phyloP scores from a whole-genome alignment of 1,140 invertebrate genomes.

The Drosophila prosaltans region DNA sequence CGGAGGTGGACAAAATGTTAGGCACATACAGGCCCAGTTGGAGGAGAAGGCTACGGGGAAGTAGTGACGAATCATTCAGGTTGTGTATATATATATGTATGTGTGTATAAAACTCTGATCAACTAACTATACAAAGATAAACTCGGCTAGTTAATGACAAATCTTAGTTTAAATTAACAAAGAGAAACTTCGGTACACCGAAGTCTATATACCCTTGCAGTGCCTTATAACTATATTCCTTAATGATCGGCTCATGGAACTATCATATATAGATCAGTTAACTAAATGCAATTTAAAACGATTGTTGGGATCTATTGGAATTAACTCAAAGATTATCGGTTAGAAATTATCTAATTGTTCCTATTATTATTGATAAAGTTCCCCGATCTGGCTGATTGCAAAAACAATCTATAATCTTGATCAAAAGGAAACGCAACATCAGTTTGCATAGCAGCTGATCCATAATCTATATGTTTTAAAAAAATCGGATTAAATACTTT shows the following conservation, averaged over 20 bases:
- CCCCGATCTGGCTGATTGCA: too few relatives aligned
- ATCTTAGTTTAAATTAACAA: slow-evolving; percentile 57
- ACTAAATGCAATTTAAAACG: too few relatives aligned
- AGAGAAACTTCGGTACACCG: neutral
- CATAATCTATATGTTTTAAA: neutral
- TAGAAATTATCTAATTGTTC: too few relatives aligned
- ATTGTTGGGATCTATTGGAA: too few relatives aligned
- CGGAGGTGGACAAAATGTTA: slow-evolving; percentile 79
- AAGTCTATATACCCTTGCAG: slow-evolving; percentile 1
- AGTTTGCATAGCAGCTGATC: neutral
- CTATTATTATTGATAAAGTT: too few relatives aligned
- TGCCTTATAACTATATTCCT: neutral
- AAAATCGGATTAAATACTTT: neutral
- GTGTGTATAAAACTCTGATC: slow-evolving; percentile 37
- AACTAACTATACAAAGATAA: slow-evolving; percentile 12
- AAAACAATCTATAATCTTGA: too few relatives aligned
- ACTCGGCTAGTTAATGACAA: slow-evolving; percentile 39
- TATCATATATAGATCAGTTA: too few relatives aligned
- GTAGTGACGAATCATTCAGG: slow-evolving; percentile 18
- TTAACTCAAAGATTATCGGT: too few relatives aligned
- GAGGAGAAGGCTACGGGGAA: slow-evolving; percentile 80
- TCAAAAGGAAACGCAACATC: too few relatives aligned
- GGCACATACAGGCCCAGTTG: slow-evolving; percentile 75
- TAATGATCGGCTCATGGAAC: too few relatives aligned
- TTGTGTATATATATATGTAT: slow-evolving; percentile 48